Conservation (phyloP, 2,888 invertebrate species). For the Xestia xanthographa region DNA sequence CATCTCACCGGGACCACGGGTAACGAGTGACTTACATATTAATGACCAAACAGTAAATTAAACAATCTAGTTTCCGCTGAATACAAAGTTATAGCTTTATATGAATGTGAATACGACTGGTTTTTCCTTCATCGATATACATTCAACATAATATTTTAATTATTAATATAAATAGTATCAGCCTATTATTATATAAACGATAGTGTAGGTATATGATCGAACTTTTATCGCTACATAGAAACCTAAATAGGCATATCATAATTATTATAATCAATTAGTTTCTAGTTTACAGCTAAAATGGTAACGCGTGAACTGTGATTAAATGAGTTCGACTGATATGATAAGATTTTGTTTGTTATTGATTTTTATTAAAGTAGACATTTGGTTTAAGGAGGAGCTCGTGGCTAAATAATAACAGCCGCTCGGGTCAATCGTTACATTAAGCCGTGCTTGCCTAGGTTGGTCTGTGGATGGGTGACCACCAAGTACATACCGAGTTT, state of each 20-base stretch:
- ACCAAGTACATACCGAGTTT: too few species aligned
- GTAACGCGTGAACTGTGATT: constrained; percentile 33
- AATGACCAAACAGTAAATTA: neutral
- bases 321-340: constrained; percentile 10
- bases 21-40: neutral
- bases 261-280: constrained; percentile 29
- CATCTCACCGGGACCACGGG: too few species aligned
- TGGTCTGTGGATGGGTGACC: too few species aligned
- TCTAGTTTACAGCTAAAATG: constrained; percentile 20
- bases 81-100: neutral
- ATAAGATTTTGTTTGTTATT: constrained; percentile 41
- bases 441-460: too few species aligned
- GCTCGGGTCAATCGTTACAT: too few species aligned
- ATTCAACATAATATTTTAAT: neutral
- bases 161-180: neutral
- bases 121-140: constrained; percentile 2
- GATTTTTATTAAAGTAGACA: constrained; percentile 17
- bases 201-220: neutral
- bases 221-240: constrained; percentile 2
- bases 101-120: neutral
- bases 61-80: neutral
- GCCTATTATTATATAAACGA: constrained; percentile 1
- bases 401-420: too few species aligned
- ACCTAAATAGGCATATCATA: constrained; percentile 18
- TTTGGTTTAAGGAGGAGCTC: too few species aligned